phyloP scores from a whole-genome alignment of 2,797 vertebrate species.

The Phataginus tricuspis region DNA sequence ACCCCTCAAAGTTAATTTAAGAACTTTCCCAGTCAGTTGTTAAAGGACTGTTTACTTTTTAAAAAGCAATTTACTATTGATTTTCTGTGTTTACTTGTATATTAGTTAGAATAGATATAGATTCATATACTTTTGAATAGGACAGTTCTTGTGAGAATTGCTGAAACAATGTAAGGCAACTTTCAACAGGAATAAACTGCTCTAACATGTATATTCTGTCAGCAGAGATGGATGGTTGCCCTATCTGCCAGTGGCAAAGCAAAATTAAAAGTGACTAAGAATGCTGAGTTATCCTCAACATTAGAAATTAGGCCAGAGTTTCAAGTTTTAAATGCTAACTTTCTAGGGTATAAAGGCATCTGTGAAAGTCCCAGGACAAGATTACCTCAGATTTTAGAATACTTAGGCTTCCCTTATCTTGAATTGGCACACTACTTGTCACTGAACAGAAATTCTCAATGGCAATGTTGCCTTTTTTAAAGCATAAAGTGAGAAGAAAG shows the following conservation, averaged over 20 bases:
- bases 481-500: neutral
- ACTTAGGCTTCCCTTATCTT: neutral
- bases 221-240: neutral
- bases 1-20: neutral
- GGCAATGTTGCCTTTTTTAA: neutral
- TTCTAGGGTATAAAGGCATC: neutral
- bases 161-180: neutral
- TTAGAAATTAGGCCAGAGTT: conserved; percentile 45
- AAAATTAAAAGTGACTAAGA: conserved; percentile 55
- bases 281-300: conserved; percentile 20
- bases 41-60: neutral
- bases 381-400: neutral
- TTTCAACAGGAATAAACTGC: neutral
- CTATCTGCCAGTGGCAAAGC: conserved; percentile 33
- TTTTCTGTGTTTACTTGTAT: neutral
- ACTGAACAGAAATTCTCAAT: neutral
- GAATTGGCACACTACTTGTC: neutral
- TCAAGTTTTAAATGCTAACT: conserved; percentile 11
- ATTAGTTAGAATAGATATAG: neutral
- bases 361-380: neutral
- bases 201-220: neutral
- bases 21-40: neutral
- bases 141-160: neutral
- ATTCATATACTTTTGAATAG: neutral
- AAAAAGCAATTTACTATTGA: conserved; percentile 18